Percentiles rank a stretch among this genome's conserved stretches.
Evolutionary conservation across 2,797 vertebrate genomes (phyloP).

Genomic region (Anniella stebbinsi): DNA sequence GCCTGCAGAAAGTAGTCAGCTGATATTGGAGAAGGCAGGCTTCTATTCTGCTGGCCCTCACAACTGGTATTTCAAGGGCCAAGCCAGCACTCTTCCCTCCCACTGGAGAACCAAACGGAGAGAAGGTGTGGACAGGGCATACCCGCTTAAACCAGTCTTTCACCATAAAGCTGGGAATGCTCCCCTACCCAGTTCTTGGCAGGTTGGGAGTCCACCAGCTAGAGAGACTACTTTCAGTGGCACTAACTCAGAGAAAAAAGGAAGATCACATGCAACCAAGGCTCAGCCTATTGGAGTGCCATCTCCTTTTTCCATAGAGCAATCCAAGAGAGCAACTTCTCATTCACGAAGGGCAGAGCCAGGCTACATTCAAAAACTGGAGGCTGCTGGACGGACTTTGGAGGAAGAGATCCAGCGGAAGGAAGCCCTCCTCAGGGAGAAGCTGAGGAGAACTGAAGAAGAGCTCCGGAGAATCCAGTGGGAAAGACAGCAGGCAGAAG

Average conservation of each 20-base stretch:
- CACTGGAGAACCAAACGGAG: conserved; percentile 58
- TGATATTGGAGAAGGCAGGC: conserved; percentile 20
- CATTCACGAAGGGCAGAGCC: conserved; percentile 38
- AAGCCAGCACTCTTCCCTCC: conserved; percentile 56
- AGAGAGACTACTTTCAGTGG: conserved; percentile 43
- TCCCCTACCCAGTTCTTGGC: conserved; percentile 18
- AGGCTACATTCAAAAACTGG: conserved; percentile 72
- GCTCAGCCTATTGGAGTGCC: not conserved
- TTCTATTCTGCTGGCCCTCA: conserved; percentile 54
- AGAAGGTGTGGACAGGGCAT: conserved; percentile 77
- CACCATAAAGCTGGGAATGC: conserved; percentile 68
- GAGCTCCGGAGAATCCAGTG: conserved; percentile 79
- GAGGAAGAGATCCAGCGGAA: conserved; percentile 81
- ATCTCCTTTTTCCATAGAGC: conserved; percentile 31
- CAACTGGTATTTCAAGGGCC: conserved; percentile 41
- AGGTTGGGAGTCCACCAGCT: not conserved
- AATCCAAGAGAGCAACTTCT: conserved; percentile 37
- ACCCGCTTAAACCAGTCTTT: conserved; percentile 85
- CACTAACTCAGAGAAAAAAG: conserved; percentile 46
- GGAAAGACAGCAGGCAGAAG: conserved; percentile 62
- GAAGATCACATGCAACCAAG: conserved; percentile 21
- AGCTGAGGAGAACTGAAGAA: conserved; percentile 81
- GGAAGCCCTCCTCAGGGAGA: conserved; percentile 81
- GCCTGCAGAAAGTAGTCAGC: conserved; percentile 41
- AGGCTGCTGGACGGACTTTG: conserved; percentile 72